These are phyloP conservation scores for Chlorops oryzae DNA, from an alignment of 1,140 invertebrate genomes.

Conservation along the genomic window DNA sequence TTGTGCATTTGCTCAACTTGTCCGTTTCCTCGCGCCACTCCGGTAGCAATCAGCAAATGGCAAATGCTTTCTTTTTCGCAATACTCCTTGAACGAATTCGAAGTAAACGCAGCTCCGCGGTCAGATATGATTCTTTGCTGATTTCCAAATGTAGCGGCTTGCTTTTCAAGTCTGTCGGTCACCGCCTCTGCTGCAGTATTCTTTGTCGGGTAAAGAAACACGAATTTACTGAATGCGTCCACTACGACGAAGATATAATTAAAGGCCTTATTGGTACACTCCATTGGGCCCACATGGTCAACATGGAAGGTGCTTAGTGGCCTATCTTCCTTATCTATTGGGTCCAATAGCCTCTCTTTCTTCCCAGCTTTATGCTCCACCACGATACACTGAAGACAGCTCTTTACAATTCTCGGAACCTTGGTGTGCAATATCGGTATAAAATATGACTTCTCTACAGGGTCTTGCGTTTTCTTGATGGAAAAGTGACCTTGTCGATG, in stretches of 20 bases:
- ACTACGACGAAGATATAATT: too few relatives aligned
- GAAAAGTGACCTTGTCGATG: conserved; percentile 44
- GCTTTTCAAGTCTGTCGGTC: too few relatives aligned
- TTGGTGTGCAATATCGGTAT: conserved; percentile 35
- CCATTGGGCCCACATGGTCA: conserved; percentile 23
- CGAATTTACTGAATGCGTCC: too few relatives aligned
- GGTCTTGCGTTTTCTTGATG: conserved; percentile 38
- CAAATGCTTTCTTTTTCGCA: conserved; percentile 25
- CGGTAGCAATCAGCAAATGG: conserved; percentile 27
- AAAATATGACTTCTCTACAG: conserved; percentile 41
- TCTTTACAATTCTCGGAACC: conserved; percentile 27
- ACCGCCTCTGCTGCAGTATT: too few relatives aligned
- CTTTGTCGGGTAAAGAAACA: too few relatives aligned
- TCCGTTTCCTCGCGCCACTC: conserved; percentile 31
- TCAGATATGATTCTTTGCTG: conserved; percentile 36
- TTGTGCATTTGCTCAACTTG: conserved; percentile 33
- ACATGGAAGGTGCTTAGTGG: conserved; percentile 21
- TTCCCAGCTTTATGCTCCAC: conserved; percentile 34
- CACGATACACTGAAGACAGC: conserved; percentile 36
- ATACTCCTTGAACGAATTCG: conserved; percentile 31
- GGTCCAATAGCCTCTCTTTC: conserved; percentile 35
- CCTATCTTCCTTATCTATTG: conserved; percentile 27
- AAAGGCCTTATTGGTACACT: too few relatives aligned
- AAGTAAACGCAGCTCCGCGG: conserved; percentile 41
- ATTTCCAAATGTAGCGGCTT: conserved; percentile 34